Base-by-base conservation (phyloP, 2,113 vertebrate genomes). In the Todiramphus saurophagus region DNA sequence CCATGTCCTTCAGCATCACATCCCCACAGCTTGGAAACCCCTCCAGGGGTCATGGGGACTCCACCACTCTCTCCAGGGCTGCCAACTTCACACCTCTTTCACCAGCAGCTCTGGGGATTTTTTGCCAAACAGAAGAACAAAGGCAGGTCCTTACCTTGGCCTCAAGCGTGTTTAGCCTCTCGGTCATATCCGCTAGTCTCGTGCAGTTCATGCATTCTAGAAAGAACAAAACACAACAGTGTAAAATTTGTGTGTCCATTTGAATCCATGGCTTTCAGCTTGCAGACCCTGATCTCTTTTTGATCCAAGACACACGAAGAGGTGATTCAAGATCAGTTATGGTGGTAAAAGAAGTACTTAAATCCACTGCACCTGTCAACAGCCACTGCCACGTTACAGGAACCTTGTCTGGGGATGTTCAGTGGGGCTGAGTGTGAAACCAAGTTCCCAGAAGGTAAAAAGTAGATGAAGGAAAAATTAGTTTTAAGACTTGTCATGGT, bases 161-260 rank as follows among this genome's bases (percentile, higher is more conserved):
- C 96, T 99, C 99, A 31, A 99, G 97, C 6, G 95, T 97, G 94
- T 97, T 98, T 75, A 99, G 98, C 77, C 99, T 98, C 95, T 98
- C 98, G 1, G 94, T 99, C 98, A 99, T 99, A 35, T 98, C 97
- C 0, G 97, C 98, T 53, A 99, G 98, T 59, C 98, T 98, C 3
- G 99, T 99, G 83, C 99, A 99, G 97, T 99, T 99, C 98, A 99
- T 98, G 93, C 99, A 99, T 97, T 99, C 99, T 99, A 96, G 64
- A 97, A 96, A 89, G 90, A 77, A 84, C 60, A 88, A 67, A 85
- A 37, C 58, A 55, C 24, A 60, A 28, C 0, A 4, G 17, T 67
- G 59, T 89, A 31, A 93, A 46, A 72, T 39, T 67, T 55, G 76
- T 35, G 7, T 0, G 2, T 8, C 16, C 7, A 4, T 44, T 58